Base-by-base conservation (phyloP, 2,113 vertebrate species). In the Phyllostomus discolor region DNA sequence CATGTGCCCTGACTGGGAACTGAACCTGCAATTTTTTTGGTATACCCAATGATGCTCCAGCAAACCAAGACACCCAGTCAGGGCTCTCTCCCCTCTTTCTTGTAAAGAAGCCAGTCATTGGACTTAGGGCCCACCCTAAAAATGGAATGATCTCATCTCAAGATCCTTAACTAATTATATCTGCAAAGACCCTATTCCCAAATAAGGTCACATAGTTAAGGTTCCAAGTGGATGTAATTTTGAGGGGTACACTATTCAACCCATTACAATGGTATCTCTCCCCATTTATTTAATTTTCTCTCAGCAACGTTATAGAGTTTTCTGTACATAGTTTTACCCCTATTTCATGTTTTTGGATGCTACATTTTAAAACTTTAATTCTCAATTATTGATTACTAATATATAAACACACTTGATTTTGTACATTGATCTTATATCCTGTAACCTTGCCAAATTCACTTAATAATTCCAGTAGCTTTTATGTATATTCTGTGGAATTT, bases 201-300 rank as follows among this genome's bases (percentile, higher is more conserved):
- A 93, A 79, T 54, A 90, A 85, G 50, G 72, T 41, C 54, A 64
- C 19, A 85, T 66, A 33, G 35, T 72, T 72, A 80, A 90, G 16
- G 43, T 50, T 78, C 59, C 35, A 52, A 28, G 72, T 81, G 28
- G 15, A 52, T 14, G 41, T 26, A 10, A 69, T 28, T 52, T 22
- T 7, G 10, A 19, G 6, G 20, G 50, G 19, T 15, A n/a, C 10
- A 88, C 28, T 50, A 57, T 50, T 86, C n/a, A 67, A 84, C 38
- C 35, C 35, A 48, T 67, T 80, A 50, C 5, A 66, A 92, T 69
- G 26, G 38, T 41, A 57, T 69, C 59, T 48, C n/a, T 95, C 22
- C 73, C 89, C 35, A 57, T 82, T 95, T 75, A 80, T 33, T 88
- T 67, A 75, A 64, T 72, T 88, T 88, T 90, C 70, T 90, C 26